Evolutionary conservation across 2,888 invertebrate genomes (phyloP).

Genomic region (Vesta saturnalis): DNA sequence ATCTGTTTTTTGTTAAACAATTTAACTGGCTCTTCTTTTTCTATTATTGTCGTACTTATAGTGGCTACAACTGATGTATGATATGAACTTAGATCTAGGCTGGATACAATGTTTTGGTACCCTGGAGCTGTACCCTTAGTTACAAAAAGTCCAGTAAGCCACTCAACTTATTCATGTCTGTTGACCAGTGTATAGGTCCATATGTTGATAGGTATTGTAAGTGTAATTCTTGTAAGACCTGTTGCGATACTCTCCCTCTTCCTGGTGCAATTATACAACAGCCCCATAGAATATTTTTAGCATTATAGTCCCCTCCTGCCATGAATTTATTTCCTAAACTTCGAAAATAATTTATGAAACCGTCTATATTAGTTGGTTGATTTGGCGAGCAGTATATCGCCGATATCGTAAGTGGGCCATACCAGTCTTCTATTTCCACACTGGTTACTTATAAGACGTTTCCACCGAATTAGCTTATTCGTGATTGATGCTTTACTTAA

Average conservation of each 20-base stretch:
- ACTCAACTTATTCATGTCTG: background rate
- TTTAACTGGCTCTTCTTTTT: background rate
- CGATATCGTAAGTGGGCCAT: background rate
- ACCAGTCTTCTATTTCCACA: slow-evolving; percentile 3
- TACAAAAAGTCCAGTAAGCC: background rate
- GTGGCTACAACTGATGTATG: too few relatives aligned
- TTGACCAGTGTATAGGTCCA: background rate
- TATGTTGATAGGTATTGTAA: background rate
- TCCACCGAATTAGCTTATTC: background rate
- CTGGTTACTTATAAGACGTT: background rate
- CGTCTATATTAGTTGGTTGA: background rate
- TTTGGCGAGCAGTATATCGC: background rate
- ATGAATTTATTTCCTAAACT: background rate
- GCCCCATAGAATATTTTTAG: background rate
- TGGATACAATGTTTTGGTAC: background rate
- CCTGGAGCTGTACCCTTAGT: background rate
- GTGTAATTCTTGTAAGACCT: background rate
- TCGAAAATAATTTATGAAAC: background rate
- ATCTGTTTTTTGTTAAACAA: background rate
- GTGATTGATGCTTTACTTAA: background rate
- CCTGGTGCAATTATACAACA: background rate
- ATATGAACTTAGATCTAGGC: background rate
- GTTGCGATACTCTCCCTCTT: background rate
- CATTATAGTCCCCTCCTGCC: slow-evolving; percentile 33
- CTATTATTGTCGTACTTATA: background rate